Conservation (phyloP, 2,113 vertebrate genomes). For the Pteruthius melanotis region DNA sequence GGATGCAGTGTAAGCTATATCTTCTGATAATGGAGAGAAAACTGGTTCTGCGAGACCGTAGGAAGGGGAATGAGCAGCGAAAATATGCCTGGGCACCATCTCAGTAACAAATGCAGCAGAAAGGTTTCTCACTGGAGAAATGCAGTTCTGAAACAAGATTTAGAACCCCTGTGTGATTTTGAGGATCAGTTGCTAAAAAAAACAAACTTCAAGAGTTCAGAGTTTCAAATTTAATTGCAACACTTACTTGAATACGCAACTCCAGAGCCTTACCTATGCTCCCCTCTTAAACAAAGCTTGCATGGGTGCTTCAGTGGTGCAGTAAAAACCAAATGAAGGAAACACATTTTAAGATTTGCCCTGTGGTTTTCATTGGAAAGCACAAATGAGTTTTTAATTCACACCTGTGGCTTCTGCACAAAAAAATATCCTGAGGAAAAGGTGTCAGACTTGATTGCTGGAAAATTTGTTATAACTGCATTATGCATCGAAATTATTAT, state of each 20-base stretch:
- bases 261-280: neutral
- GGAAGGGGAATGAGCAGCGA: neutral
- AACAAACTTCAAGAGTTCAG: neutral
- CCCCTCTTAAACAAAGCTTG: neutral
- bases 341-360: neutral
- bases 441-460: constrained; percentile 16
- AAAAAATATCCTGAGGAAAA: neutral
- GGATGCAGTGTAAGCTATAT: neutral
- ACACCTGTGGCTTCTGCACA: neutral
- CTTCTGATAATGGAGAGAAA: neutral
- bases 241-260: neutral
- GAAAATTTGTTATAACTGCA: constrained; percentile 23
- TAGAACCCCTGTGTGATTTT: neutral
- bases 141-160: neutral
- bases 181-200: rapidly evolving
- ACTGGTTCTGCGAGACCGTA: neutral
- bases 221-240: neutral
- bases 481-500: constrained; percentile 42
- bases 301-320: neutral
- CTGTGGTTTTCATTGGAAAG: neutral
- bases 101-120: neutral
- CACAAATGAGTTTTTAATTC: neutral
- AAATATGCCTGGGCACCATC: neutral
- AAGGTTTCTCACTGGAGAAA: neutral
- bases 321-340: neutral